A percentile compares a stretch with the other conserved stretches of the same genome.
Evolutionary conservation across 2,113 vertebrate species (phyloP).

Genomic region (Poeciliopsis retropinna): DNA sequence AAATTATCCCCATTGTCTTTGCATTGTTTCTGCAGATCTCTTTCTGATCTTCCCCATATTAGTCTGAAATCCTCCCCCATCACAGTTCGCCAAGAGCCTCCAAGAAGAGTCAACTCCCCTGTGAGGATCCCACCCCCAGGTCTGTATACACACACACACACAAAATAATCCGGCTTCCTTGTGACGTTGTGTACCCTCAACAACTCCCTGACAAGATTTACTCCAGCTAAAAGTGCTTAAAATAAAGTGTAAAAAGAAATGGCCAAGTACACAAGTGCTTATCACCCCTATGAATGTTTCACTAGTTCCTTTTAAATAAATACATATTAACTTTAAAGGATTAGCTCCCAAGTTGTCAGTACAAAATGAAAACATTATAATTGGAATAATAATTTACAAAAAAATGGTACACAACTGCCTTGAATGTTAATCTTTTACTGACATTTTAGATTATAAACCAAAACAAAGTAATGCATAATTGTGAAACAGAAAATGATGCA

Average conservation of each 20-base stretch:
- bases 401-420: neutral
- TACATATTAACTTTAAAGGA: neutral
- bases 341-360: neutral
- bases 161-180: neutral
- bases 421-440: no score
- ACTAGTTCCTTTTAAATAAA: neutral
- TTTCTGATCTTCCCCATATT: constrained; percentile 68
- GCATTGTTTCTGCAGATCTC: constrained; percentile 60
- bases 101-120: constrained; percentile 68
- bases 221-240: constrained; percentile 18
- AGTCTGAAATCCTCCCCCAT: constrained; percentile 62
- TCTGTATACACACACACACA: constrained; percentile 30
- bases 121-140: constrained; percentile 72
- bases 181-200: neutral
- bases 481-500: no score
- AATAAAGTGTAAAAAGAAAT: neutral
- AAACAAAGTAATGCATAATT: no score
- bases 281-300: neutral
- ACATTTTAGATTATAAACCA: no score
- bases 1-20: neutral
- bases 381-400: neutral
- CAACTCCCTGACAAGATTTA: constrained; percentile 31
- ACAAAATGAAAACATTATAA: neutral
- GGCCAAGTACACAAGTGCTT: neutral
- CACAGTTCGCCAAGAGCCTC: constrained; percentile 59